Percentiles rank a stretch among this genome's conserved stretches.
Conservation (phyloP, 1,140 invertebrate species). For the Sinella curviseta region DNA sequence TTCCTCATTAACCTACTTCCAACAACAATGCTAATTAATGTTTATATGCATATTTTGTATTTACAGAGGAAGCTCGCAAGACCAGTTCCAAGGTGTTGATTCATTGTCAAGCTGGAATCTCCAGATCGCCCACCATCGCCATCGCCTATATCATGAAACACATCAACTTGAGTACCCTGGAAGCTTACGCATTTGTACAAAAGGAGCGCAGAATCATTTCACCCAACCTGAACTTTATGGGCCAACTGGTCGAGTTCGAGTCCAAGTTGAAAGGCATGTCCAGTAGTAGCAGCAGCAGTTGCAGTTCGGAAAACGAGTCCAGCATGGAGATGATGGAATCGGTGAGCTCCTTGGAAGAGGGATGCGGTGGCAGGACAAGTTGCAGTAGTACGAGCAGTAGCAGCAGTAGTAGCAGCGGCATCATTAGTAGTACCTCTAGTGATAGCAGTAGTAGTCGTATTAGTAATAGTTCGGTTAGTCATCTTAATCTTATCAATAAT, state of each 20-base stretch:
- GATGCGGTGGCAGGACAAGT: neutral
- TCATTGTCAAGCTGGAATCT: constrained; percentile 94
- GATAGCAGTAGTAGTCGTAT: constrained; percentile 1
- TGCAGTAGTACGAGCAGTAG: neutral
- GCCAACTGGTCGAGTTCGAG: constrained; percentile 86
- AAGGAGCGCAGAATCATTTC: constrained; percentile 84
- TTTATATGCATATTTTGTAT: constrained; percentile 47
- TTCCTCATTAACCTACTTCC: constrained; percentile 25
- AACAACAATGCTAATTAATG: neutral
- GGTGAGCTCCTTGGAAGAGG: constrained; percentile 7
- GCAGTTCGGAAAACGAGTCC: constrained; percentile 25
- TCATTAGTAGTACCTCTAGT: constrained; percentile 10
- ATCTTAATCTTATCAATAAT: neutral
- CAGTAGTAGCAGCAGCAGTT: neutral
- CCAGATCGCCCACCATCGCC: constrained; percentile 88
- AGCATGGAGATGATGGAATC: constrained; percentile 19
- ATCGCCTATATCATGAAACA: constrained; percentile 94
- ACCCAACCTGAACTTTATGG: constrained; percentile 96
- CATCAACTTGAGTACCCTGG: constrained; percentile 78
- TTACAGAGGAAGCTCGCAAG: constrained; percentile 81
- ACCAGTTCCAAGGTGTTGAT: constrained; percentile 78
- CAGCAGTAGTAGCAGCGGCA: neutral
- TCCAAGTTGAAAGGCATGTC: constrained; percentile 41
- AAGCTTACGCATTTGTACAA: constrained; percentile 87
- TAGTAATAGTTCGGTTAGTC: constrained; percentile 3